Conservation (phyloP, 1,140 invertebrate genomes). For the Andricus grossulariae region DNA sequence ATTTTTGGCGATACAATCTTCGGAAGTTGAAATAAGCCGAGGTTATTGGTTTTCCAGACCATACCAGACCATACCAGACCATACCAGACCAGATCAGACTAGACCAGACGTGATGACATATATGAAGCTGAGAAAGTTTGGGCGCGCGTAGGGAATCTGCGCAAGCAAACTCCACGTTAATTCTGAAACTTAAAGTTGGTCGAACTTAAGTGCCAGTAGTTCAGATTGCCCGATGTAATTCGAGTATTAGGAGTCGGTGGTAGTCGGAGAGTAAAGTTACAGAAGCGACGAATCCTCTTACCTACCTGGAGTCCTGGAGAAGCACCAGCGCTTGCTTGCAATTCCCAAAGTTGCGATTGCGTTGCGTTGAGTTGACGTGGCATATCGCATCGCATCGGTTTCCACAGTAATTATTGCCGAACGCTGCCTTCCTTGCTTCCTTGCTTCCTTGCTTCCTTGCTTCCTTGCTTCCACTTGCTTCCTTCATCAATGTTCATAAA, state of each 20-base stretch:
- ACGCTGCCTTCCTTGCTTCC: too few relatives aligned
- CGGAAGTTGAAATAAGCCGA: too few relatives aligned
- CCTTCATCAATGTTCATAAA: too few relatives aligned
- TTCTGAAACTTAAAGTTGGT: constrained; percentile 42
- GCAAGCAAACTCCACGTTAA: constrained; percentile 36
- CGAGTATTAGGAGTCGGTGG: constrained; percentile 27
- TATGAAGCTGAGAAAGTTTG: background rate
- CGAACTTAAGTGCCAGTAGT: constrained; percentile 40
- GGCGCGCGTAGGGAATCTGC: background rate
- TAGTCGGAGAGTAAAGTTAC: constrained; percentile 41
- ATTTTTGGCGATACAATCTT: background rate
- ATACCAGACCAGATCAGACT: background rate
- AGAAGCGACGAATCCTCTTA: constrained; percentile 25
- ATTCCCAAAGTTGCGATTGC: constrained; percentile 14
- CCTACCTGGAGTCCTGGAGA: background rate
- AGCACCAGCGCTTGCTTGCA: too few relatives aligned
- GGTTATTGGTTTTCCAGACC: background rate
- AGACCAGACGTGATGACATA: background rate
- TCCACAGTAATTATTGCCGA: background rate
- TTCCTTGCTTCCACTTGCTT: too few relatives aligned
- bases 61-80: background rate
- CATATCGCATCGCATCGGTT: background rate
- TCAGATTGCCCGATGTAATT: constrained; percentile 42
- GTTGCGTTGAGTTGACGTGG: background rate
- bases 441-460: too few relatives aligned